A percentile compares a stretch with the other conserved stretches of the same genome.
phyloP scores from a whole-genome alignment of 2,888 invertebrate genomes.

The Heteromurus nitidus region DNA sequence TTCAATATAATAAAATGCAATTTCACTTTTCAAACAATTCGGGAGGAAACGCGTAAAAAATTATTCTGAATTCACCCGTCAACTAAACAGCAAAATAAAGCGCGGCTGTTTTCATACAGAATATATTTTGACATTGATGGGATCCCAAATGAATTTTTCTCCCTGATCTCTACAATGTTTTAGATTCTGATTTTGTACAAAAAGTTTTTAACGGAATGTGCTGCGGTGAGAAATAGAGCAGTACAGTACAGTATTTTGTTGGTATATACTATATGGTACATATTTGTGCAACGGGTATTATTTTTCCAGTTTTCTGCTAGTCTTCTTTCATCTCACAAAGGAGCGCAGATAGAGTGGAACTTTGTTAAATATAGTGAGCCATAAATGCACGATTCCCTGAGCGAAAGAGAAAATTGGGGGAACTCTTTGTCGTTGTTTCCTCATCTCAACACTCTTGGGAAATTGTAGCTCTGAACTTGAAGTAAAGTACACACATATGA shows the following conservation, averaged over 20 bases:
- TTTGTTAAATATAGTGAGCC: neutral
- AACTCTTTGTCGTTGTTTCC: constrained; percentile 6
- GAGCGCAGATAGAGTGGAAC: neutral
- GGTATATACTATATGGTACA: too few species aligned
- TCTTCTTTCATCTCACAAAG: constrained; percentile 11
- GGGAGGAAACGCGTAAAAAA: too few species aligned
- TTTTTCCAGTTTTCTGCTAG: constrained; percentile 20
- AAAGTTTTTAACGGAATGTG: too few species aligned
- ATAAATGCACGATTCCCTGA: neutral
- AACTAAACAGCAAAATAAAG: too few species aligned
- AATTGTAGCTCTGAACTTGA: constrained; percentile 46
- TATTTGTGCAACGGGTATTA: too few species aligned
- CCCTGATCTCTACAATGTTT: neutral
- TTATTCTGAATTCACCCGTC: too few species aligned
- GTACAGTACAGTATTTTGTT: neutral
- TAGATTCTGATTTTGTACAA: neutral
- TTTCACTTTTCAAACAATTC: too few species aligned
- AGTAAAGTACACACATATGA: constrained; percentile 1
- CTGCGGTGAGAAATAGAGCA: neutral
- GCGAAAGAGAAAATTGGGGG: constrained; percentile 29
- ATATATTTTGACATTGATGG: constrained; percentile 40
- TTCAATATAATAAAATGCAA: too few species aligned
- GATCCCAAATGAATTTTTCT: constrained; percentile 28
- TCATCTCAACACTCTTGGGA: constrained; percentile 56
- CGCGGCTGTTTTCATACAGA: too few species aligned